Conservation (phyloP, 2,888 invertebrate species). For the Idaea straminata region DNA sequence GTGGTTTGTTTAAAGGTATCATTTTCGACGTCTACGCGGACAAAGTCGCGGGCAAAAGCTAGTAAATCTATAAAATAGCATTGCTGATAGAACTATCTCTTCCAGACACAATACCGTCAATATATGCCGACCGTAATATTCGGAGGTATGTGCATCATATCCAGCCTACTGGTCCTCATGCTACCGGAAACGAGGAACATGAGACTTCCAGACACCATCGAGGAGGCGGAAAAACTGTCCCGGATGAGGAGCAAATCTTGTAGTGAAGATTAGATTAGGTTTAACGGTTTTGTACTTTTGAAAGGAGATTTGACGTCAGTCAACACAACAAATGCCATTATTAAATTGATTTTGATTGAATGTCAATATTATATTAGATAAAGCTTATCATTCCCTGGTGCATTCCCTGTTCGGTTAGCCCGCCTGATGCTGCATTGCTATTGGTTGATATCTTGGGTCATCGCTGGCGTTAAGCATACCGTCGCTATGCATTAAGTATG, state of each 20-base stretch:
- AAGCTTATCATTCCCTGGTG: too few relatives aligned
- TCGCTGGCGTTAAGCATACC: too few relatives aligned
- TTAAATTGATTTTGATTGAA: too few relatives aligned
- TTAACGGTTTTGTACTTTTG: conserved; percentile 3
- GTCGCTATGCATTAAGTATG: too few relatives aligned
- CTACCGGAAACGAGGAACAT: conserved; percentile 86
- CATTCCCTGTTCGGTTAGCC: too few relatives aligned
- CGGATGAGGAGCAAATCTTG: conserved; percentile 47
- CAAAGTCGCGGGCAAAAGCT: too few relatives aligned
- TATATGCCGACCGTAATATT: conserved; percentile 83
- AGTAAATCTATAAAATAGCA: not conserved
- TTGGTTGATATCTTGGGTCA: too few relatives aligned
- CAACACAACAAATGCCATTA: not conserved
- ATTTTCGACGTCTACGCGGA: too few relatives aligned
- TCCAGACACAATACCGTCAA: conserved; percentile 62
- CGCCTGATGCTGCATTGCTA: too few relatives aligned
- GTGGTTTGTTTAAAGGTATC: too few relatives aligned
- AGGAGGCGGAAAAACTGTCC: conserved; percentile 81
- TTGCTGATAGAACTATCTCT: conserved; percentile 15
- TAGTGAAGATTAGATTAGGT: not conserved
- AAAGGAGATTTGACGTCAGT: conserved; percentile 10
- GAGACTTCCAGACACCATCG: conserved; percentile 84
- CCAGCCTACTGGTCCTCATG: conserved; percentile 81
- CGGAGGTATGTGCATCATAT: conserved; percentile 80
- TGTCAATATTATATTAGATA: too few relatives aligned